phyloP scores from a whole-genome alignment of 37 sponge, comb jelly and placozoan genomes.

The Ephydatia muelleri region DNA sequence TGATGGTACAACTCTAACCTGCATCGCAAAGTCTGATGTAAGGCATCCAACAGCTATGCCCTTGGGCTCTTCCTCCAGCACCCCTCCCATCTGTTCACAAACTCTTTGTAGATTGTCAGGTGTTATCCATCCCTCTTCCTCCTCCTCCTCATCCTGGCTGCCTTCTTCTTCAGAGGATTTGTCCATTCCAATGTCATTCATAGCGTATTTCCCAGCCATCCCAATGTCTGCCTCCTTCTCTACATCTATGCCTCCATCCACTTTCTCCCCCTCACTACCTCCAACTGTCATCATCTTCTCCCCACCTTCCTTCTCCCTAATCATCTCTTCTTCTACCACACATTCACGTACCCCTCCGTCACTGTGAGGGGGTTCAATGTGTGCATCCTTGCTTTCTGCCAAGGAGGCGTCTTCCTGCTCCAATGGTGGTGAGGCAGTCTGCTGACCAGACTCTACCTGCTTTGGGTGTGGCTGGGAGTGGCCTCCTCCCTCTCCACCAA shows the following conservation, averaged over 20 bases:
- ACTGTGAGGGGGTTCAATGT: background rate
- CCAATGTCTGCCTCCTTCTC: background rate
- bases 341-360: background rate
- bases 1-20: constrained; percentile 34
- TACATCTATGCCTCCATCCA: background rate
- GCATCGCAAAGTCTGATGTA: constrained; percentile 97
- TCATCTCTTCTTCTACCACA: constrained; percentile 7
- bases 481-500: background rate
- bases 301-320: background rate
- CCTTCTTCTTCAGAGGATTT: constrained; percentile 17
- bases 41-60: constrained; percentile 83
- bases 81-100: constrained; percentile 64
- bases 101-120: constrained; percentile 80
- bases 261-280: background rate
- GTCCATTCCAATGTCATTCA: background rate
- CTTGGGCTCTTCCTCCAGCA: constrained; percentile 29
- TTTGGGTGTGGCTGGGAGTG: background rate
- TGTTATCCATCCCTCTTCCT: constrained; percentile 96
- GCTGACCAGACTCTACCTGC: constrained; percentile 5
- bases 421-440: background rate
- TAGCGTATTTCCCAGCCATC: background rate
- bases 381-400: background rate
- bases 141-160: constrained; percentile 67
- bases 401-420: background rate
- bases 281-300: background rate